Percentiles rank a stretch among this genome's conserved stretches.
These are phyloP conservation scores for Thalassaphorura encarpata DNA, from an alignment of 1,140 invertebrate genomes.

Conservation along the genomic window DNA sequence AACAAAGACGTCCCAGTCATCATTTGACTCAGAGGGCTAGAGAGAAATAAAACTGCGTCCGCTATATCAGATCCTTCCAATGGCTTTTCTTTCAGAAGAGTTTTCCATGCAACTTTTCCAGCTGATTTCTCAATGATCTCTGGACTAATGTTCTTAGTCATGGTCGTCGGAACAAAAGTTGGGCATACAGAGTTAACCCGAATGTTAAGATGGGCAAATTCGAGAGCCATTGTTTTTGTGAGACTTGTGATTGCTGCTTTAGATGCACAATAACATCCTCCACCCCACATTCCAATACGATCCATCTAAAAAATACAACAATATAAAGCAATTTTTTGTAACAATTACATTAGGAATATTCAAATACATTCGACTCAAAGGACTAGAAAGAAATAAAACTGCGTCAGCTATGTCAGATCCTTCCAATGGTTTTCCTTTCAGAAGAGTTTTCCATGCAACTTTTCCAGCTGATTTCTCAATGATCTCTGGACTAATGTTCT, in stretches of 20 bases:
- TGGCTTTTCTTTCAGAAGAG: not conserved
- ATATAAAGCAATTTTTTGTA: too few species aligned
- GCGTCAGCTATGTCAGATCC: not conserved
- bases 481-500: not conserved
- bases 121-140: not conserved
- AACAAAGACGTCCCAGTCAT: not conserved
- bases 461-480: not conserved
- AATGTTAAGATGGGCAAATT: constrained; percentile 36
- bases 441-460: not conserved
- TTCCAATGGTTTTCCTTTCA: not conserved
- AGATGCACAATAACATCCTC: constrained; percentile 35
- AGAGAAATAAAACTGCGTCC: constrained; percentile 1
- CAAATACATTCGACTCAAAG: not conserved
- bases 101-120: not conserved
- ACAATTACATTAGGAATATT: too few species aligned
- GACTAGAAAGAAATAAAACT: not conserved
- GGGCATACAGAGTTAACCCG: constrained; percentile 38
- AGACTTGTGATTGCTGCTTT: constrained; percentile 40
- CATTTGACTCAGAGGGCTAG: not conserved
- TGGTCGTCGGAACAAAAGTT: not conserved
- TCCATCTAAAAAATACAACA: not conserved
- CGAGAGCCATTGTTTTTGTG: constrained; percentile 38
- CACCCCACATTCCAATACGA: not conserved
- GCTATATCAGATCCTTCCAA: not conserved
- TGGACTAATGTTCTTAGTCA: not conserved